Evolutionary conservation across 2,888 invertebrate genomes (phyloP).

Genomic region (Cheiracanthium punctorium): DNA sequence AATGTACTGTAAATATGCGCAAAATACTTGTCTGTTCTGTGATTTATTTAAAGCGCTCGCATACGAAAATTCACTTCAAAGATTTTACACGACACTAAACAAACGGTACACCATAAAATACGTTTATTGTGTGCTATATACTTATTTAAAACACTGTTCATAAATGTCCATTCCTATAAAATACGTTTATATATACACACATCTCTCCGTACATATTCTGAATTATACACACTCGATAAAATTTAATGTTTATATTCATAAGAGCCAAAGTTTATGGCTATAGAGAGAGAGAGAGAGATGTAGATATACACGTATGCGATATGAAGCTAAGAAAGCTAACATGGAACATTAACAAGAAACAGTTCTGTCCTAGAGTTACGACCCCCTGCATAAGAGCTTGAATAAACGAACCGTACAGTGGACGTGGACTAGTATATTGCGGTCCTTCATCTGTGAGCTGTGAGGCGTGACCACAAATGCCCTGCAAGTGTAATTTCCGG

Average conservation of each 20-base stretch:
- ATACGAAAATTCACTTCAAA: too few species aligned
- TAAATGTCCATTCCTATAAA: neutral
- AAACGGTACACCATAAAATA: too few species aligned
- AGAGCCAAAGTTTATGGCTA: neutral
- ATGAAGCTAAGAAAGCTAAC: neutral
- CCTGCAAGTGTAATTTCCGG: conserved; percentile 80
- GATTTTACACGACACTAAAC: too few species aligned
- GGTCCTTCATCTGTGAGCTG: conserved; percentile 79
- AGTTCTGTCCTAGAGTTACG: neutral
- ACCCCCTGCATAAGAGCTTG: neutral
- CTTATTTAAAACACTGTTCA: too few species aligned
- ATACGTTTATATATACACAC: neutral
- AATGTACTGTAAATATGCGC: too few species aligned
- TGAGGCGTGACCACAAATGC: conserved; percentile 78
- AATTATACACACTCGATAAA: neutral
- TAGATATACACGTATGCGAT: too few species aligned
- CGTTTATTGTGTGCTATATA: too few species aligned
- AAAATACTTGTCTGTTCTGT: too few species aligned
- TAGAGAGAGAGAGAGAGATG: too few species aligned
- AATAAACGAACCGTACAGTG: conserved; percentile 78
- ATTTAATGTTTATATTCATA: neutral
- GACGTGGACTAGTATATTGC: conserved; percentile 80
- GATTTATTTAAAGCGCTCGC: too few species aligned
- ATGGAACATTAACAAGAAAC: neutral
- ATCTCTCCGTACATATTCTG: neutral